Evolutionary conservation across 2,888 invertebrate species (phyloP), one percentile per base, ranked within the genome.

Genomic region (Noctuana brunneofusca): DNA sequence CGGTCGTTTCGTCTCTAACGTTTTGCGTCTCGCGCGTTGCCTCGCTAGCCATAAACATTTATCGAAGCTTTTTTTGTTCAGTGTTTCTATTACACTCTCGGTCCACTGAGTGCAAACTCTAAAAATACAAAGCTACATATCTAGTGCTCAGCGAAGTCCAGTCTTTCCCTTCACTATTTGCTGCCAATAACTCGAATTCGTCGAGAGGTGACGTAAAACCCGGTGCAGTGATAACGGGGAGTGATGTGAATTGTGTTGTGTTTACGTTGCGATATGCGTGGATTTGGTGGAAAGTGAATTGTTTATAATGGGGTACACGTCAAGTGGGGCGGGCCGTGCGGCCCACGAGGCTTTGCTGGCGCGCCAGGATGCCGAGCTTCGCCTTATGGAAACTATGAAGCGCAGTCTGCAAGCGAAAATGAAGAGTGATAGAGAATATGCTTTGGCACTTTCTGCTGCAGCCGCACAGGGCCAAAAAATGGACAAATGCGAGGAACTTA

Each of bases 351-450:
- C 97, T 69, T 92, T 98, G 73, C 92, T 98, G 72, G 94, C 95
- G 66, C 94, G 98, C 60, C 98, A 98, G 87, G 98, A 98, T 83
- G 97, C 97, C 18, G 98, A 98, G 89, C 93, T 98, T 64, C 94
- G 97, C 70, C 94, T 98, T 53, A 93, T 98, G 93, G 98, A 98
- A 80, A 95, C 95, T 68, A 97, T 98, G 95, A 96, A 96, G 78
- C 92, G 97, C 67, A 97, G 97, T 75, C 93, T 98, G 63, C 93
- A 95, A 71, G 94, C 95, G 71, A 96, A 98, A 89, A 95, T 97
- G 81, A 97, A 97, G 87, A 96, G 96, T 78, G 98, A 98, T 84
- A 93, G 96, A 71, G 98, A 98, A 78, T 98, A 98, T 84, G 96
- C 98, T 1, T 92, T 95, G 38, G 96, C 96, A 11, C 93, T 98